phyloP scores from a whole-genome alignment of 1,140 invertebrate species.

The Oedothorax gibbosus region DNA sequence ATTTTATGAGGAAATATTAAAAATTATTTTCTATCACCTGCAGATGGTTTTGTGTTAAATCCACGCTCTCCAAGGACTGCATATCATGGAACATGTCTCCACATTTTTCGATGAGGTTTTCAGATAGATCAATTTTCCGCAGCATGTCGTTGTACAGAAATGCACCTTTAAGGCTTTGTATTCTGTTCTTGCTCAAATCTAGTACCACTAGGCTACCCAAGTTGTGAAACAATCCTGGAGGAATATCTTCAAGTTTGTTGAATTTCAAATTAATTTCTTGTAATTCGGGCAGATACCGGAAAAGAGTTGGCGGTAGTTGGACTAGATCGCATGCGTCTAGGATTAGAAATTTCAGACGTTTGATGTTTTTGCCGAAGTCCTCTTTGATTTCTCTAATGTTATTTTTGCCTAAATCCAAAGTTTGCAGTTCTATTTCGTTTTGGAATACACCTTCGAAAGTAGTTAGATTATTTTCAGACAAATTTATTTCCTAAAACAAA shows the following conservation, averaged over 20 bases:
- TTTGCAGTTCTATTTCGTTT: neutral
- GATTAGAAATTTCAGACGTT: neutral
- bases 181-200: neutral
- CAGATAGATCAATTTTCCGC: neutral
- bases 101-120: neutral
- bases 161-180: neutral
- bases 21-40: neutral
- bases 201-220: neutral
- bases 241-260: neutral
- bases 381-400: neutral
- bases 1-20: neutral
- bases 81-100: neutral
- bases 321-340: constrained; percentile 8
- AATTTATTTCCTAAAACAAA: neutral
- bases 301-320: neutral
- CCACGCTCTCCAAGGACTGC: neutral
- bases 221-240: neutral
- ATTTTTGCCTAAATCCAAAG: constrained; percentile 19
- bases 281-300: neutral
- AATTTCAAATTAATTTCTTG: constrained; percentile 1
- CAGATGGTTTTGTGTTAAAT: constrained; percentile 4
- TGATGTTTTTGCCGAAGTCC: neutral
- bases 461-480: neutral
- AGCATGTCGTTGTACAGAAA: constrained; percentile 7
- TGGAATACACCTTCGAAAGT: neutral